Evolutionary conservation across 2,888 invertebrate species (phyloP), one percentile per base, ranked within the genome.

Genomic region (Odontocolon sp.): DNA sequence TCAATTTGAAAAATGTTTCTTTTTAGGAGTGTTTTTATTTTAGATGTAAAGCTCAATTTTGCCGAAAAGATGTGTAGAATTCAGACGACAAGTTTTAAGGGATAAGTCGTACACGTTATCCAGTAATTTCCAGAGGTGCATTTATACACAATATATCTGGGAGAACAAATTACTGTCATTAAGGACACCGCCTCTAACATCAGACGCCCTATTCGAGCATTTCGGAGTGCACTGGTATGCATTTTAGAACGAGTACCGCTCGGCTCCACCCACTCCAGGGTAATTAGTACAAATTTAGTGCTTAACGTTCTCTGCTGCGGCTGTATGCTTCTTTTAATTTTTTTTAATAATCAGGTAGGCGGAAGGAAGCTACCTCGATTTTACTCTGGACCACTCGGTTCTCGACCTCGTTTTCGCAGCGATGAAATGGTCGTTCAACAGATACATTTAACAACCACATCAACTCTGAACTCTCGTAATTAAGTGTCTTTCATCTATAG

Each of bases 91-190:
- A n/a, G n/a, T n/a, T 26, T 23, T 23, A 1, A 47, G 3, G 33
- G n/a, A 16, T 33, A 33, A 47, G 31, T 21, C 6, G 33, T 47
- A 33, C n/a, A 45, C 2, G 2, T n/a, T 11, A 8, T 21, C 9
- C 9, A 8, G 26, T 23, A 33, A 3, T 11, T 21, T 23, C 42
- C 3, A 45, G 14, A 21, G 18, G 14, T 33, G 45, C 14, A 14
- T 11, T 11, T 21, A 3, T n/a, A 23, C 23, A 31, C 36, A 33
- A 31, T 21, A 36, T 45, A 36, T 61, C 54, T 36, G 61, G 61
- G 54, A 47, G 28, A 63, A 63, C 67, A 68, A 74, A 74, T 63
- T 61, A 56, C 67, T 61, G 61, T 74, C 67, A 68, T 74, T 74
- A 74, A 47, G 67, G 73, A 67, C 50, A 54, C 50, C 21, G 31